Base-by-base conservation (phyloP, 2,113 vertebrate species). In the Apteryx owenii region DNA sequence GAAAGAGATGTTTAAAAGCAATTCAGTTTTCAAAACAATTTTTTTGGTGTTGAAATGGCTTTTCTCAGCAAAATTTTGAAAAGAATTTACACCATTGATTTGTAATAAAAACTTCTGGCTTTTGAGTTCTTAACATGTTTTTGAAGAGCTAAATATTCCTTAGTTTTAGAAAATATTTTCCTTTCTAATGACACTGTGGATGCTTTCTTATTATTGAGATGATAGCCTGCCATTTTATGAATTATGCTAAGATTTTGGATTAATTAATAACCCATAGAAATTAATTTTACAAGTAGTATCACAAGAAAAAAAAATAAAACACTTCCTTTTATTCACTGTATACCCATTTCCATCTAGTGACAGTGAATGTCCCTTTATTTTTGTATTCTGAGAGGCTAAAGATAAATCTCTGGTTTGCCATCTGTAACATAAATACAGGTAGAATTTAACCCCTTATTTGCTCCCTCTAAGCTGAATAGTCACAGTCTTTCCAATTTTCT, bases 221-320 rank as follows among this genome's bases (percentile, higher is more conserved):
- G 19, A 1, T 5, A 10, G 29, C 18, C 48, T 1, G 1, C 9
- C 10, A 0, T n/a, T 53, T 81, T 7, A 36, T 7, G 21, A 33
- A 26, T 17, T 3, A 20, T 12, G 7, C 18, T 2, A 12, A 23
- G 4, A 7, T 21, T 64, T n/a, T 17, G 36, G 20, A 4, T 3
- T 26, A 40, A 54, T 9, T n/a, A 5, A 12, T 31, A 68, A 64
- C 33, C 51, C 7, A 33, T 1, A 60, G 25, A 64, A 62, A 50
- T 25, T 0, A 25, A 7, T 72, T 60, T n/a, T n/a, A 54, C 15
- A 10, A 17, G 7, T 33, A 28, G 1, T 8, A 36, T 62, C 14
- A 21, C 9, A 21, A 18, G 17, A 0, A 10, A n/a, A 7, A 16
- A 29, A 19, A 19, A 25, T 2, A 19, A 19, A 21, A 2, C 6